phyloP scores from a whole-genome alignment of 2,113 vertebrate genomes.

The Glaucidium brasilianum region DNA sequence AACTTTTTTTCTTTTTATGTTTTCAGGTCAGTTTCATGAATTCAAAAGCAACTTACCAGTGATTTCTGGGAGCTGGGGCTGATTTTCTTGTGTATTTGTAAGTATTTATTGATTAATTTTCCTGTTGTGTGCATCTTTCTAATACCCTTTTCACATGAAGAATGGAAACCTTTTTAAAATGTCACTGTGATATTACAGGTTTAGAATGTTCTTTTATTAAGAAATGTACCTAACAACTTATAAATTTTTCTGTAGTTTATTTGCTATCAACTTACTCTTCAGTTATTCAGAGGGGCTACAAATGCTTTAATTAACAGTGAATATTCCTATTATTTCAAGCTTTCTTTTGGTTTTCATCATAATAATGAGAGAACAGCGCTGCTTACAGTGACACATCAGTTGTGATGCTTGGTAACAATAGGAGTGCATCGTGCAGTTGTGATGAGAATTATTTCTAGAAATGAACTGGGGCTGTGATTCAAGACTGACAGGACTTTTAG shows the following conservation, averaged over 20 bases:
- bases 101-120: constrained; percentile 78
- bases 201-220: background rate
- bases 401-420: background rate
- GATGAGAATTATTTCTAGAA: background rate
- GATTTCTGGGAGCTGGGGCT: constrained; percentile 93
- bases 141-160: background rate
- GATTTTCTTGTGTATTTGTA: constrained; percentile 91
- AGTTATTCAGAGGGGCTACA: background rate
- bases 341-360: background rate
- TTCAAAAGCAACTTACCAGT: constrained; percentile 90
- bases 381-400: background rate
- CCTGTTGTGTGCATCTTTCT: background rate
- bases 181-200: background rate
- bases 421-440: background rate
- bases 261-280: background rate
- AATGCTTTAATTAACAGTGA: background rate
- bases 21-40: constrained; percentile 97
- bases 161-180: background rate
- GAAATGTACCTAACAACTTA: background rate
- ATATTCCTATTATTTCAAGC: background rate
- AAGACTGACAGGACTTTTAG: background rate
- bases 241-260: background rate
- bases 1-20: constrained; percentile 30
- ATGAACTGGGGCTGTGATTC: background rate
- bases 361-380: background rate